These are phyloP conservation scores for Chloropsis cyanopogon DNA, from an alignment of 2,113 vertebrate species.

Conservation along the genomic window DNA sequence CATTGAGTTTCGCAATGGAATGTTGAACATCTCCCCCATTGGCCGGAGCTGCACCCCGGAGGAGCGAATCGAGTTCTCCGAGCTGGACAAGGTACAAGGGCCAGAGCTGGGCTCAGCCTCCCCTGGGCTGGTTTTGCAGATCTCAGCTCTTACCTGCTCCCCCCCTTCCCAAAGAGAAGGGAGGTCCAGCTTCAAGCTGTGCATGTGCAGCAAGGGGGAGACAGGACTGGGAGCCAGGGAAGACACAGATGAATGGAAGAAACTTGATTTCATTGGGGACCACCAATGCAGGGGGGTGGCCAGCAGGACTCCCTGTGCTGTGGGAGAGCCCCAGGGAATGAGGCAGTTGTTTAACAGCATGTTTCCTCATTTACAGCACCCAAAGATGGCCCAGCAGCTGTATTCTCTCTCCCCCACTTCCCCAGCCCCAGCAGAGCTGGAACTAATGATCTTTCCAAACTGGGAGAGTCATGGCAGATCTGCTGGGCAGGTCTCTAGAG, in stretches of 20 bases:
- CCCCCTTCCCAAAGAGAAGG: not conserved
- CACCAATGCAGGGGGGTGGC: not conserved
- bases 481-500: not conserved
- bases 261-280: not conserved
- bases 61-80: slow-evolving; percentile 92
- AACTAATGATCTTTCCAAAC: not conserved
- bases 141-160: not conserved
- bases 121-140: not conserved
- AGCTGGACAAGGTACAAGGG: slow-evolving; percentile 88
- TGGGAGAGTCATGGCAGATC: not conserved
- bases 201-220: not conserved
- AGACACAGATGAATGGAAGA: not conserved
- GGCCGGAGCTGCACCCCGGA: slow-evolving; percentile 93
- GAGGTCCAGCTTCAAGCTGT: not conserved
- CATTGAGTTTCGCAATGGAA: slow-evolving; percentile 96
- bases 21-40: slow-evolving; percentile 94
- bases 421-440: not conserved
- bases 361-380: not conserved
- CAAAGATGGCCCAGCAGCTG: not conserved
- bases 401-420: not conserved
- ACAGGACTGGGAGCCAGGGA: not conserved
- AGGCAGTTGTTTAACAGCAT: not conserved
- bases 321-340: not conserved
- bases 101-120: not conserved
- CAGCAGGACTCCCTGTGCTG: not conserved